Evolutionary conservation across 2,113 vertebrate genomes (phyloP).

Genomic region (Romanogobio albipinnatus): DNA sequence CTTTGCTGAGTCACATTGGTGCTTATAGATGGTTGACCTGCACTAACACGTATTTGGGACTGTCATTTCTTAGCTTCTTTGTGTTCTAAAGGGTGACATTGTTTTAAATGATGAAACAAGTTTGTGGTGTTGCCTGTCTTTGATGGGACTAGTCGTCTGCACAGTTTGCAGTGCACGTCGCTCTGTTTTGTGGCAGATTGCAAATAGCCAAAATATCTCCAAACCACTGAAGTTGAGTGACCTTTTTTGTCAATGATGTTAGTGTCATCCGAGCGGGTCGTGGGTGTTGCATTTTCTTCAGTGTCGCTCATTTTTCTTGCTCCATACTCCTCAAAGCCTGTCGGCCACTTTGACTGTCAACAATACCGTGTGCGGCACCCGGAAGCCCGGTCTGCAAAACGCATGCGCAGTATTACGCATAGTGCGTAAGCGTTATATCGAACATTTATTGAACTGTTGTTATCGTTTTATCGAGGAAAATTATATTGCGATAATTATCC

Average conservation of each 20-base stretch:
- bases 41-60: neutral
- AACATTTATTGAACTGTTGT: too few species aligned
- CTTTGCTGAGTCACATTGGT: neutral
- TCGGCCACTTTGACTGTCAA: too few species aligned
- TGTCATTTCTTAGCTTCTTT: neutral
- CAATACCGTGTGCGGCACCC: too few species aligned
- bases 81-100: neutral
- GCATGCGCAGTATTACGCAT: too few species aligned
- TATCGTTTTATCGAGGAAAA: too few species aligned
- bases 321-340: too few species aligned
- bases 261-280: neutral
- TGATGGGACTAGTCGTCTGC: neutral
- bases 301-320: too few species aligned
- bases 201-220: neutral
- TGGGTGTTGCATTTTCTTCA: too few species aligned
- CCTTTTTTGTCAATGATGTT: neutral
- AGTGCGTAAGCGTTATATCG: too few species aligned
- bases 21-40: neutral
- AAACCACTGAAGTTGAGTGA: neutral
- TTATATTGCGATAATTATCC: too few species aligned
- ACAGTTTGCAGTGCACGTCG: neutral
- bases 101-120: neutral
- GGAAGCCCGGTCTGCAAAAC: too few species aligned
- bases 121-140: neutral
- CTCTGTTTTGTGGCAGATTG: neutral